Evolutionary conservation across 2,797 vertebrate genomes (phyloP), one percentile per base, ranked within the genome.

Genomic region (Coccyzus lansbergi): DNA sequence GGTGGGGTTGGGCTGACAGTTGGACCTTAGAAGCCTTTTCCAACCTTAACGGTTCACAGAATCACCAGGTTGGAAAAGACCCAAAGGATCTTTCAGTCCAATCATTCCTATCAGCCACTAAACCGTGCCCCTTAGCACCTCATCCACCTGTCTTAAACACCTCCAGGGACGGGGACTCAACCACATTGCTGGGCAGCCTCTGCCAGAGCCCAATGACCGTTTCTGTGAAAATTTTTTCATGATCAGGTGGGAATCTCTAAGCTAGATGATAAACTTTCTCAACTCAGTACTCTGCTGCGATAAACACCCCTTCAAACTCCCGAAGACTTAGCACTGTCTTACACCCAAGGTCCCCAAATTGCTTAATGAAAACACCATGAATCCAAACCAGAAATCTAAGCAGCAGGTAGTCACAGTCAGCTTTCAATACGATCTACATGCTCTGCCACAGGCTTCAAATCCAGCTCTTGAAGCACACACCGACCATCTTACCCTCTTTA

Each of bases 351-450:
- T 21, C 28, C 12, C 14, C 31, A 28, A 8, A 76, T 2, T 22
- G 10, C 33, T 55, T 34, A 52, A 67, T 4, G n/a, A 78, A 72
- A 82, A 38, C 22, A 38, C 7, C 48, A 26, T 0, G 0, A 44
- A 42, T 22, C 3, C 4, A 34, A 69, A 85, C 53, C 0, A 3
- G 22, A 72, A 9, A 9, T 10, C 34, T 33, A 25, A 42, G 10
- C 15, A 68, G 38, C 6, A 46, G 33, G 15, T 6, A 28, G 22
- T 12, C 7, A 29, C 5, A 29, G 14, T 24, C 48, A 70, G 4
- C 12, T 56, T 52, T 48, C 49, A 64, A 31, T 24, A 71, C 26
- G 53, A 89, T 6, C 49, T 24, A 9, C 0, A 1, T 15, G 18
- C 49, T 82, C 44, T 31, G 12, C 34, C 55, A 40, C 20, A 58